Evolutionary conservation across 2,797 vertebrate genomes (phyloP).

Genomic region (Ara ararauna): DNA sequence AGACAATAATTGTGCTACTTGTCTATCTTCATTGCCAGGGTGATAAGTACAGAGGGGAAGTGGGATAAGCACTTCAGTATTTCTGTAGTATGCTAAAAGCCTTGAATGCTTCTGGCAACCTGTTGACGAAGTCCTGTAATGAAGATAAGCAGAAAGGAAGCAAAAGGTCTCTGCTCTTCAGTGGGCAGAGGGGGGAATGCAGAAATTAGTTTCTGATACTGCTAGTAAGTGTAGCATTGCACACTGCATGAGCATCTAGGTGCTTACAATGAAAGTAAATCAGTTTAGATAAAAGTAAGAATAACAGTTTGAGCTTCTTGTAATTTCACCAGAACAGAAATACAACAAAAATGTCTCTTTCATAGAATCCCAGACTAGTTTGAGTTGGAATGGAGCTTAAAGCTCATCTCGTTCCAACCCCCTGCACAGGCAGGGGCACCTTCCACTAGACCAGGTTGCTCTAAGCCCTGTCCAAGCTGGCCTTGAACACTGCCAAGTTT

Average conservation of each 20-base stretch:
- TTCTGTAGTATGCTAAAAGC: conserved; percentile 18
- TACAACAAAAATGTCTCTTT: not conserved
- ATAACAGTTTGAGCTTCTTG: not conserved
- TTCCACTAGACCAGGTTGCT: not conserved
- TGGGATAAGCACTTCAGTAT: conserved; percentile 3
- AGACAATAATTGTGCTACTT: conserved; percentile 20
- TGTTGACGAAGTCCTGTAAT: conserved; percentile 12
- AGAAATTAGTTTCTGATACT: not conserved
- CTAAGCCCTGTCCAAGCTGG: not conserved
- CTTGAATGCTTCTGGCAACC: conserved; percentile 31
- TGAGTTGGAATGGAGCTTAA: not conserved
- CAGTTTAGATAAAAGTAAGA: not conserved
- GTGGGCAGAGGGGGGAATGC: not conserved
- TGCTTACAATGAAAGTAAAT: not conserved
- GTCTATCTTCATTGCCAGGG: conserved; percentile 25
- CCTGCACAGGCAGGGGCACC: not conserved
- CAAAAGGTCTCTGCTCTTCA: not conserved
- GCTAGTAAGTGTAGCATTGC: not conserved
- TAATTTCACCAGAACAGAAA: not conserved
- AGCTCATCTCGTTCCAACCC: not conserved
- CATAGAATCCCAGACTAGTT: not conserved
- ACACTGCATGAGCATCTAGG: not conserved
- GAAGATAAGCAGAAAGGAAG: not conserved
- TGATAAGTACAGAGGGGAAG: not conserved
- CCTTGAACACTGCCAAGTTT: not conserved